A percentile compares a stretch with the other conserved stretches of the same genome.
These are phyloP conservation scores for Hipposideros armiger DNA, from an alignment of 2,113 vertebrate genomes.

Conservation along the genomic window DNA sequence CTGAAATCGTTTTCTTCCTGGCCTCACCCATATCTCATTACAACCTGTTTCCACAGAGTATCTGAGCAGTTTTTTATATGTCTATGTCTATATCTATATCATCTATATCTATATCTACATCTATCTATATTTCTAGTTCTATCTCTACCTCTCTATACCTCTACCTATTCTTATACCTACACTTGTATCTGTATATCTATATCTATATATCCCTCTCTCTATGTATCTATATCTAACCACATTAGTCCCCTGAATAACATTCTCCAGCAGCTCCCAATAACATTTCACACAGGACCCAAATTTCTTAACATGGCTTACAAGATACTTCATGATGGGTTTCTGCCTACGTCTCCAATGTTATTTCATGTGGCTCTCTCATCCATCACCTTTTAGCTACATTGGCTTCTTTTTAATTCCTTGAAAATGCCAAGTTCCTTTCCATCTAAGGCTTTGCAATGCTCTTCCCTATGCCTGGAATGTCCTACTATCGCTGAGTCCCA, in stretches of 20 bases:
- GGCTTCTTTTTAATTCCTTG: conserved; percentile 34
- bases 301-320: not conserved
- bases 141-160: too few relatives aligned
- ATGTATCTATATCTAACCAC: not conserved
- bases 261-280: not conserved
- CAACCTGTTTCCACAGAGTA: not conserved
- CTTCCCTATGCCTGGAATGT: not conserved
- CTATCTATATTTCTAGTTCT: not conserved
- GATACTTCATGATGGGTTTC: not conserved
- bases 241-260: conserved; percentile 20
- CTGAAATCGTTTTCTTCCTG: not conserved
- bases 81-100: not conserved
- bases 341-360: not conserved
- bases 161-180: too few relatives aligned
- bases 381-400: not conserved
- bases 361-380: not conserved
- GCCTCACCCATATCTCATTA: not conserved
- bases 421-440: conserved; percentile 43
- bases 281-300: not conserved
- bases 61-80: not conserved
- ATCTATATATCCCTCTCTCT: not conserved
- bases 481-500: not conserved
- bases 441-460: not conserved
- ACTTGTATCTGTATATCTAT: not conserved
- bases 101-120: not conserved